Conservation (phyloP, 2,888 invertebrate genomes). For the Saturnia pavonia region DNA sequence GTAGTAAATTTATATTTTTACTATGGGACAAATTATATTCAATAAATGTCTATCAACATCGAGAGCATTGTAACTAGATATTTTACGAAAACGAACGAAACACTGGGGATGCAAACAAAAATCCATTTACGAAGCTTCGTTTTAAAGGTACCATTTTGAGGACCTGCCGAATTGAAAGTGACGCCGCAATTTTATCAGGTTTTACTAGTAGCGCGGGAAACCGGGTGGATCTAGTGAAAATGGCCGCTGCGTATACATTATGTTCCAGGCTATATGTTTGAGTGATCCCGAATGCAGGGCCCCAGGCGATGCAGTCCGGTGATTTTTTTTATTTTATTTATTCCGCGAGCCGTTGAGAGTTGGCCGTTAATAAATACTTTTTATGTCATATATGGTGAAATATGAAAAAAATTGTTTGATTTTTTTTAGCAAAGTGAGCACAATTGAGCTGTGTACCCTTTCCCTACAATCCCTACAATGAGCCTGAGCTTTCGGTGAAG, state of each 20-base stretch:
- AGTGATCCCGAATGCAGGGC: slow-evolving; percentile 49
- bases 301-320: slow-evolving; percentile 58
- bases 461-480: no score
- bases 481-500: no score
- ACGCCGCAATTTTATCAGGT: slow-evolving; percentile 33
- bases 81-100: background rate
- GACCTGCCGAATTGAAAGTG: slow-evolving; percentile 16
- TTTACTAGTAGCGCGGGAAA: slow-evolving; percentile 24
- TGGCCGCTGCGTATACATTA: slow-evolving; percentile 31
- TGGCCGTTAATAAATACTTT: slow-evolving; percentile 65
- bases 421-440: background rate
- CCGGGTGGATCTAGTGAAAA: slow-evolving; percentile 31
- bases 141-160: background rate
- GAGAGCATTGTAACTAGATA: background rate
- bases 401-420: background rate
- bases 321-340: slow-evolving; percentile 58
- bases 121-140: slow-evolving; percentile 11
- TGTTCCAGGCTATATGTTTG: slow-evolving; percentile 38
- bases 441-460: background rate
- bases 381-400: background rate
- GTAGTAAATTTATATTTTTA: background rate
- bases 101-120: slow-evolving; percentile 10
- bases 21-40: background rate
- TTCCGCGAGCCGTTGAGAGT: slow-evolving; percentile 53
- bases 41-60: background rate